Conservation (phyloP, 2,797 vertebrate genomes). For the Thamnophis elegans region DNA sequence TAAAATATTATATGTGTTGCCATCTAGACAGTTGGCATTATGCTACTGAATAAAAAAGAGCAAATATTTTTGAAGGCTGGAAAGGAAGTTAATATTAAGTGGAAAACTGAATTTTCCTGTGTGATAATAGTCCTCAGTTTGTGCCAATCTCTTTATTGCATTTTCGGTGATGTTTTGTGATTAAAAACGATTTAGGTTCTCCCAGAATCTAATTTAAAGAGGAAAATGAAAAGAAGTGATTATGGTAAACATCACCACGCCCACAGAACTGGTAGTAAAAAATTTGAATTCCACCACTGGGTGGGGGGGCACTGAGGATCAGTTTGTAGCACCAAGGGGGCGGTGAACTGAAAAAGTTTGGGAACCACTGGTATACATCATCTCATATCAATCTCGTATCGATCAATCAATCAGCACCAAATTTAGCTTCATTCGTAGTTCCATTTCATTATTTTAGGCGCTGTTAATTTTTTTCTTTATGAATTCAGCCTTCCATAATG, state of each 20-base stretch:
- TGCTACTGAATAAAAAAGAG: conserved; percentile 44
- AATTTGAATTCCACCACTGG: no score
- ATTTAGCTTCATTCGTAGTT: not conserved
- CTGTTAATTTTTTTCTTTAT: conserved; percentile 36
- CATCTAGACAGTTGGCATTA: conserved; percentile 11
- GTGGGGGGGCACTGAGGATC: no score
- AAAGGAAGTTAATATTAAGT: conserved; percentile 44
- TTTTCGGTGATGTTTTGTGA: conserved; percentile 46
- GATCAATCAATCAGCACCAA: conserved; percentile 13
- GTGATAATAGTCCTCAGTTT: conserved; percentile 56
- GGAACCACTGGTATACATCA: no score
- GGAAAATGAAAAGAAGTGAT: not conserved
- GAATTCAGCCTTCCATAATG: conserved; percentile 39
- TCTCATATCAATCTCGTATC: conserved; percentile 27
- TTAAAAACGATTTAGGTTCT: conserved; percentile 49
- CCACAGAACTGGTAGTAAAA: no score
- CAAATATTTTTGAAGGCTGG: conserved; percentile 41
- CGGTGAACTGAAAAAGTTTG: no score
- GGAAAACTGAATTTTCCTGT: conserved; percentile 39
- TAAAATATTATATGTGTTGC: conserved; percentile 39
- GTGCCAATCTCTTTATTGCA: conserved; percentile 57
- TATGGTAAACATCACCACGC: conserved; percentile 22
- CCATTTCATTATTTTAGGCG: conserved; percentile 11
- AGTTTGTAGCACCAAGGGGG: no score
- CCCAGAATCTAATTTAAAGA: conserved; percentile 42